Conservation (phyloP, 2,113 vertebrate species). For the Daboia siamensis region DNA sequence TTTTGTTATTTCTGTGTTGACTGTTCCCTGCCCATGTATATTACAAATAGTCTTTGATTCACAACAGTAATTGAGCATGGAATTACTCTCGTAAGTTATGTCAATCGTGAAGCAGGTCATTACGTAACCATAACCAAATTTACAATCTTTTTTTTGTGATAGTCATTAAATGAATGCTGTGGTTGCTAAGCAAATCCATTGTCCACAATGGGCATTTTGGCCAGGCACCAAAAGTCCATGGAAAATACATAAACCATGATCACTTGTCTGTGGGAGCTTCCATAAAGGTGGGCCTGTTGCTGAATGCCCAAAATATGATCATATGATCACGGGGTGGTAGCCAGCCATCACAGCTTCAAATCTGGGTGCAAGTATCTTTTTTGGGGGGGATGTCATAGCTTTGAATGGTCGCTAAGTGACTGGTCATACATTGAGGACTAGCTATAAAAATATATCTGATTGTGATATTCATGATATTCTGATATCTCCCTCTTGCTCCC, state of each 20-base stretch:
- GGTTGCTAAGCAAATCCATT: neutral
- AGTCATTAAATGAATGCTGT: neutral
- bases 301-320: neutral
- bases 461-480: constrained; percentile 6
- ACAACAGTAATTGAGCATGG: neutral
- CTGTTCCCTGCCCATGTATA: neutral
- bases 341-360: neutral
- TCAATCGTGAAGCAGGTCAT: neutral
- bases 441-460: neutral
- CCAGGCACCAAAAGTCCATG: neutral
- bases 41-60: neutral
- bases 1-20: neutral
- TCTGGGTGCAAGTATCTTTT: neutral
- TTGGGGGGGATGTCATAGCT: neutral
- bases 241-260: neutral
- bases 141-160: neutral
- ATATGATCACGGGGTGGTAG: neutral
- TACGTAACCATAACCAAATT: neutral
- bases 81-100: neutral
- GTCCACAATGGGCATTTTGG: neutral
- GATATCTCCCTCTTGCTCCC: neutral
- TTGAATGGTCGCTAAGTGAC: neutral
- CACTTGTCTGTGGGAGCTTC: neutral
- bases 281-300: neutral
- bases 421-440: neutral